A percentile compares a stretch with the other conserved stretches of the same genome.
Evolutionary conservation across 2,888 invertebrate species (phyloP).

Genomic region (Calliopum simillimum): DNA sequence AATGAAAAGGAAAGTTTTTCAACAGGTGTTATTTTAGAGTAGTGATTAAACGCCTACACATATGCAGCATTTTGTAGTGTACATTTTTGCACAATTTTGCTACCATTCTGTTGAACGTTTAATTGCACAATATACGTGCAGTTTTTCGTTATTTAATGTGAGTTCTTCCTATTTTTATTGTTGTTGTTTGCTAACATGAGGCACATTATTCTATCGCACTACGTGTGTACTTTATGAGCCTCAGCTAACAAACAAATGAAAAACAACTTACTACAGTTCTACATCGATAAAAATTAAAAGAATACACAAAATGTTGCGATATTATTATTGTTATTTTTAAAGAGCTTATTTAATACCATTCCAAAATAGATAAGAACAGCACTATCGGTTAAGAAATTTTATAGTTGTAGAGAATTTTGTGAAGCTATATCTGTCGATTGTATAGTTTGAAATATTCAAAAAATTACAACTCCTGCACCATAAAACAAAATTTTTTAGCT

Average conservation of each 20-base stretch:
- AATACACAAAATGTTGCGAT: too few relatives aligned
- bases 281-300: conserved; percentile 39
- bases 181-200: conserved; percentile 14
- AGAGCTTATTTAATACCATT: too few relatives aligned
- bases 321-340: too few relatives aligned
- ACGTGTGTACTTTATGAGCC: conserved; percentile 41
- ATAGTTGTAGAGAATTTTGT: too few relatives aligned
- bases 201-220: conserved; percentile 32
- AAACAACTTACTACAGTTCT: conserved; percentile 17
- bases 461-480: too few relatives aligned
- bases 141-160: neutral
- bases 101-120: neutral
- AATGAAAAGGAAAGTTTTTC: too few relatives aligned
- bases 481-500: too few relatives aligned
- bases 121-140: conserved; percentile 1
- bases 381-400: too few relatives aligned
- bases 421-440: too few relatives aligned
- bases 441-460: too few relatives aligned
- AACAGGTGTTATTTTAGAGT: too few relatives aligned
- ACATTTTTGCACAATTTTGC: neutral
- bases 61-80: conserved; percentile 2
- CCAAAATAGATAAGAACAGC: too few relatives aligned
- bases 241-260: conserved; percentile 28
- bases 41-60: neutral
- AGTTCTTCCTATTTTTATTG: neutral